phyloP scores from a whole-genome alignment of 2,113 vertebrate genomes.

The Centrocercus urophasianus region DNA sequence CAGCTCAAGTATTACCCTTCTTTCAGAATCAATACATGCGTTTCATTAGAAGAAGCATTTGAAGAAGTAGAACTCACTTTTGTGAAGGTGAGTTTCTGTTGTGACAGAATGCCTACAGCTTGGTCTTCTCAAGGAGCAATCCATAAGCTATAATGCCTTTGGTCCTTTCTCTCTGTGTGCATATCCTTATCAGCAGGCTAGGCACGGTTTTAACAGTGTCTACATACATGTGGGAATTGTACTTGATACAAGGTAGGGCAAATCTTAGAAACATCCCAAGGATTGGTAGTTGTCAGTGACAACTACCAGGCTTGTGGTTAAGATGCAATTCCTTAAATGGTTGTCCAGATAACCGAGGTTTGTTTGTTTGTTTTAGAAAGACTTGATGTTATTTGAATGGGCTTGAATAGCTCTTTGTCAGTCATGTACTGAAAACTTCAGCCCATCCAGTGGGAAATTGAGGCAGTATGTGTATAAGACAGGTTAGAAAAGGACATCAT shows the following conservation, averaged over 20 bases:
- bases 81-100: neutral
- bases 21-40: neutral
- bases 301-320: neutral
- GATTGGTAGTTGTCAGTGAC: neutral
- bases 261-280: neutral
- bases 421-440: neutral
- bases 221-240: fast-evolving
- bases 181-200: neutral
- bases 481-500: neutral
- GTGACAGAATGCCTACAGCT: neutral
- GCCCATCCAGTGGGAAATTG: neutral
- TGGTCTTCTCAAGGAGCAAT: neutral
- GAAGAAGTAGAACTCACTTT: neutral
- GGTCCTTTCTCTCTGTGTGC: neutral
- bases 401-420: neutral
- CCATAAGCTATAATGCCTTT: neutral
- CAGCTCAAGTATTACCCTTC: neutral
- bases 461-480: neutral
- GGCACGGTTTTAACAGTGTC: neutral
- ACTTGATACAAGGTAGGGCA: neutral
- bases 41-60: neutral
- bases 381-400: neutral
- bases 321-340: neutral
- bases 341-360: neutral
- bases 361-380: neutral